Conservation (phyloP, 2,888 invertebrate genomes). For the Norana najaformis region DNA sequence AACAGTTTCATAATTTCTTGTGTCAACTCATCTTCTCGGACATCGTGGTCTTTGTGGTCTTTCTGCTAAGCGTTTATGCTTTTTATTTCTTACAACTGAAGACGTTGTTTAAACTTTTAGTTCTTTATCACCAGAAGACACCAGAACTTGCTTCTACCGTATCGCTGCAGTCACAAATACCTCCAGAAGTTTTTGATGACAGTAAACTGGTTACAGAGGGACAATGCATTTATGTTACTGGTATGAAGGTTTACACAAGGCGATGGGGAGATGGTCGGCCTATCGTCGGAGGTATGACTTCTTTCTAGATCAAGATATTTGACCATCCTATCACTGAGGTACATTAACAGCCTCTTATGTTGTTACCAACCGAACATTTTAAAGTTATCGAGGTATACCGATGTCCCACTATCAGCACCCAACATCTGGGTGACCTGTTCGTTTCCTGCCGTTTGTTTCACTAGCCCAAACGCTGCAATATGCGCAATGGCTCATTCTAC, state of each 20-base stretch:
- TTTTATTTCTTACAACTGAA: neutral
- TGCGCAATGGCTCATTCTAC: too few relatives aligned
- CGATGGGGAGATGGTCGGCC: slow-evolving; percentile 10
- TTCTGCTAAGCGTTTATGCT: neutral
- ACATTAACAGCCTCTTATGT: too few relatives aligned
- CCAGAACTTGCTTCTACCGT: neutral
- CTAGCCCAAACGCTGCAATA: too few relatives aligned
- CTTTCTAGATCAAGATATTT: neutral
- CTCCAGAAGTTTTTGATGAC: neutral
- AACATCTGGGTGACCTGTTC: too few relatives aligned
- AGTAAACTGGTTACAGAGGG: neutral
- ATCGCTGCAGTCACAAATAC: neutral
- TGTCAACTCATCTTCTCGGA: neutral
- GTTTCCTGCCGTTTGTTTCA: too few relatives aligned
- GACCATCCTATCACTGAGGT: neutral
- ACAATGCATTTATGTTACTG: neutral
- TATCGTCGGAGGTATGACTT: slow-evolving; percentile 1
- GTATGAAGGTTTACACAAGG: neutral
- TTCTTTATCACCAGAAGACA: slow-evolving; percentile 1
- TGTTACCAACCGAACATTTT: too few relatives aligned
- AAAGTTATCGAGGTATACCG: too few relatives aligned
- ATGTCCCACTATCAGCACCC: too few relatives aligned
- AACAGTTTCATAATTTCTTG: neutral
- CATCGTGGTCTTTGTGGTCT: neutral
- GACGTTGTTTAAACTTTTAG: neutral